These are phyloP conservation scores for Panzeria rudis DNA, from an alignment of 2,888 invertebrate species.

Conservation along the genomic window DNA sequence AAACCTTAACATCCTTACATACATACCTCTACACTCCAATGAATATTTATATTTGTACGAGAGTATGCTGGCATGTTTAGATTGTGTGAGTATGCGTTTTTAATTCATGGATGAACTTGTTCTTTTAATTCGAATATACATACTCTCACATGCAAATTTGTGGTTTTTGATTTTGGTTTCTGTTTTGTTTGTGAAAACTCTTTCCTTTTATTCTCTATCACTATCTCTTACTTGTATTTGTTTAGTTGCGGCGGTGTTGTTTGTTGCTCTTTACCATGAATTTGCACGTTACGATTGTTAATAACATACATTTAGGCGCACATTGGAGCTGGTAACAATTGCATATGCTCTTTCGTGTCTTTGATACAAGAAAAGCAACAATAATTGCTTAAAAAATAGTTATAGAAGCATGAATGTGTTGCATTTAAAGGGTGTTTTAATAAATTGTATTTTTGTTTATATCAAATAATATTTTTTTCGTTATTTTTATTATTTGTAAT, in stretches of 20 bases:
- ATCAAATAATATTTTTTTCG: no score
- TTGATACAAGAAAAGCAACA: neutral
- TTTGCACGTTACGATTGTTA: slow-evolving; percentile 72
- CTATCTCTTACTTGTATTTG: slow-evolving; percentile 17
- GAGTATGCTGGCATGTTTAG: slow-evolving; percentile 9
- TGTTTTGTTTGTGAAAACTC: slow-evolving; percentile 18
- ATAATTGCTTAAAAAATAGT: neutral
- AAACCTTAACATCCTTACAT: slow-evolving; percentile 52
- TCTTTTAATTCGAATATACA: slow-evolving; percentile 4
- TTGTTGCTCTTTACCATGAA: slow-evolving; percentile 36
- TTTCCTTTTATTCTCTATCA: slow-evolving; percentile 10
- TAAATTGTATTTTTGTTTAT: neutral
- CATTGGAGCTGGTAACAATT: slow-evolving; percentile 45
- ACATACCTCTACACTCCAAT: slow-evolving; percentile 46
- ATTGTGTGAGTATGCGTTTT: slow-evolving; percentile 22
- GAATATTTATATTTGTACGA: slow-evolving; percentile 41
- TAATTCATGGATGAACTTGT: slow-evolving; percentile 50
- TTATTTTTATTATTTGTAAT: no score
- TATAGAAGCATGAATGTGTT: neutral
- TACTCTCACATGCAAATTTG: slow-evolving; percentile 1
- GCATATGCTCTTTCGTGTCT: slow-evolving; percentile 11
- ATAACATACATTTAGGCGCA: slow-evolving; percentile 77
- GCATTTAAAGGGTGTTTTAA: slow-evolving; percentile 20
- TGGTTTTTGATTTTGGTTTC: slow-evolving; percentile 47
- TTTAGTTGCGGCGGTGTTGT: slow-evolving; percentile 33